Evolutionary conservation across 2,113 vertebrate genomes (phyloP).

Genomic region (Siniperca chuatsi): DNA sequence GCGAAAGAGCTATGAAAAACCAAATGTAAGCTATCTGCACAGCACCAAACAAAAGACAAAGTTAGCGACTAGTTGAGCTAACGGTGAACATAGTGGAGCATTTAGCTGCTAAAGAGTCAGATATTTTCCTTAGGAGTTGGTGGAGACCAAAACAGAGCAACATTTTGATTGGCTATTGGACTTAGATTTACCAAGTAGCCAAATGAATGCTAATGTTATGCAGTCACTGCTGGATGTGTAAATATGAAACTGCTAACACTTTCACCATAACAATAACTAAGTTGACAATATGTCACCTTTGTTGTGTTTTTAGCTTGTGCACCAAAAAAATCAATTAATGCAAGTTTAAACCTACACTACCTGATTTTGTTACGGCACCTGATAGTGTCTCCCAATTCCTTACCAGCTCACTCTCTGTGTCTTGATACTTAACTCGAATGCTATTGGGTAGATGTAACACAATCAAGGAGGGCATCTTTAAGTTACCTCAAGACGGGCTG

Average conservation of each 20-base stretch:
- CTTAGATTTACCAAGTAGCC: not conserved
- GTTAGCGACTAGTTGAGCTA: too few species aligned
- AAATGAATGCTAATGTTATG: not conserved
- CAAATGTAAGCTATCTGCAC: too few species aligned
- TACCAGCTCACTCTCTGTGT: not conserved
- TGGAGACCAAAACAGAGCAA: not conserved
- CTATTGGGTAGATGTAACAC: not conserved
- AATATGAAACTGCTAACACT: too few species aligned
- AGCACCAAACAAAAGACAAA: too few species aligned
- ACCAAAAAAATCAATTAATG: not conserved
- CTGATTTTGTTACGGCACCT: not conserved
- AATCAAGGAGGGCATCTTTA: not conserved
- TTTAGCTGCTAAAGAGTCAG: not conserved
- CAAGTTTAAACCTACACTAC: not conserved
- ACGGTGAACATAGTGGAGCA: too few species aligned
- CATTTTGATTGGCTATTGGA: not conserved
- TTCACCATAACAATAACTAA: too few species aligned
- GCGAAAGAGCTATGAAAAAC: too few species aligned
- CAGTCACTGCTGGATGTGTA: not conserved
- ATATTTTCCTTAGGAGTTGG: not conserved
- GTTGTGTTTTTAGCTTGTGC: not conserved
- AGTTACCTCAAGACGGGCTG: not conserved
- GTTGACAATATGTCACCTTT: not conserved
- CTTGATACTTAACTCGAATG: not conserved
- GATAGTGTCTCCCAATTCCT: not conserved